phyloP scores from a whole-genome alignment of 2,797 vertebrate species.

The Halcyon leucocephala region DNA sequence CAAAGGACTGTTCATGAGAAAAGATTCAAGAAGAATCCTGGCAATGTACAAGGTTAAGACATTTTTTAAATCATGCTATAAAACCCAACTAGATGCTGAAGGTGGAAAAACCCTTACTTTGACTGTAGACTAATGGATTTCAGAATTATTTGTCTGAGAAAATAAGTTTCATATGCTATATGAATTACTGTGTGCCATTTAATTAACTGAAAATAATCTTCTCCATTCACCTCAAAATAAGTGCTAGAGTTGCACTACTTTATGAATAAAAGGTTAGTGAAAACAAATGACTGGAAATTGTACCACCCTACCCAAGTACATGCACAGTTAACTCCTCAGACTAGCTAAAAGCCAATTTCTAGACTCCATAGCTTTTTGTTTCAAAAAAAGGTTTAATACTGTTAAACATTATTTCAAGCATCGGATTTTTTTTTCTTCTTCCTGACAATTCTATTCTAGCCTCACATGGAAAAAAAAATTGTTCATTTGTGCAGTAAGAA shows the following conservation, averaged over 20 bases:
- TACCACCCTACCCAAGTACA: not conserved
- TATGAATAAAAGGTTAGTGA: not conserved
- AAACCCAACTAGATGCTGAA: not conserved
- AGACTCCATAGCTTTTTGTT: not conserved
- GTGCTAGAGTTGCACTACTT: not conserved
- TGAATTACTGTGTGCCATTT: not conserved
- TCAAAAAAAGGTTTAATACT: not conserved
- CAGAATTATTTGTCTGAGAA: not conserved
- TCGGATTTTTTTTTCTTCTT: not conserved
- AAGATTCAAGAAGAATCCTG: not conserved
- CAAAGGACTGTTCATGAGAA: not conserved
- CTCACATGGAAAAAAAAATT: not conserved
- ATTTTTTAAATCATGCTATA: not conserved
- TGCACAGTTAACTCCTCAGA: not conserved
- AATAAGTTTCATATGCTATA: not conserved
- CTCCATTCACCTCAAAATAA: not conserved
- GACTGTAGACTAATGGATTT: not conserved
- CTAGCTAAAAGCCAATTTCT: not conserved
- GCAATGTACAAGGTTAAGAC: not conserved
- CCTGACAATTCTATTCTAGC: not conserved
- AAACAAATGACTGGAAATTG: not conserved
- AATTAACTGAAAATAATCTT: not conserved
- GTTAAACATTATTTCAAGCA: not conserved
- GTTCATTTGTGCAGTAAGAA: not conserved
- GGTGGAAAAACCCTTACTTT: not conserved